Evolutionary conservation across 1,140 invertebrate species (phyloP), one percentile per base, ranked within the genome.

Genomic region (Aradophagus sp.): DNA sequence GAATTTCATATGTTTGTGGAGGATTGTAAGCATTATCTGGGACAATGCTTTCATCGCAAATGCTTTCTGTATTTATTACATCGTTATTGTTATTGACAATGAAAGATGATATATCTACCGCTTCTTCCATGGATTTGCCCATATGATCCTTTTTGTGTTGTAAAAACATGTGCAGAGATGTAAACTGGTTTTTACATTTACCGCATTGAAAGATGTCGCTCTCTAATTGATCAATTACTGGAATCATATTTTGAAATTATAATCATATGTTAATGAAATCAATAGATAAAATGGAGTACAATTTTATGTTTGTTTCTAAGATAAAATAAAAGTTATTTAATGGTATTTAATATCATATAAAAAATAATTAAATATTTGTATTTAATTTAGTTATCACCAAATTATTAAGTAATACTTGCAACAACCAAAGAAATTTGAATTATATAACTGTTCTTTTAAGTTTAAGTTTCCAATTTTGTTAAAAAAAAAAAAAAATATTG

Each of bases 201-300:
- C 90, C 90, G 84, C 90, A 91, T 65, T 90, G 89, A 73, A 91
- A 91, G 29, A 91, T 80, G 79, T 91, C 90, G 38, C 89, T 89
- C 36, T 91, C 90, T 73, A 90, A 88, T 68, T 84, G 84, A 75
- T 83, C 80, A n/a, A 84, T 80, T 3, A 77, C 83, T 84, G 14
- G 15, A 59, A 35, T 23, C 20, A 23, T 5, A 23, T 23, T 23
- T 5, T 5, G 4, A 23, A 23, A n/a, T n/a, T n/a, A n/a, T n/a
- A n/a, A n/a, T n/a, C n/a, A n/a, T n/a, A n/a, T n/a, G n/a, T n/a
- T n/a, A n/a, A n/a, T n/a, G n/a, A n/a, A n/a, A n/a, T n/a, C n/a
- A n/a, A n/a, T n/a, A n/a, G 20, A 23, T 5, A 23, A 23, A 8
- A 23, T 23, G 20, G 20, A 5, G 20, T 8, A 23, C 8, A 2